Percentiles rank a stretch among this genome's conserved stretches.
These are phyloP conservation scores for Drosophila lacertosa DNA, from an alignment of 1,140 invertebrate genomes.

Conservation along the genomic window DNA sequence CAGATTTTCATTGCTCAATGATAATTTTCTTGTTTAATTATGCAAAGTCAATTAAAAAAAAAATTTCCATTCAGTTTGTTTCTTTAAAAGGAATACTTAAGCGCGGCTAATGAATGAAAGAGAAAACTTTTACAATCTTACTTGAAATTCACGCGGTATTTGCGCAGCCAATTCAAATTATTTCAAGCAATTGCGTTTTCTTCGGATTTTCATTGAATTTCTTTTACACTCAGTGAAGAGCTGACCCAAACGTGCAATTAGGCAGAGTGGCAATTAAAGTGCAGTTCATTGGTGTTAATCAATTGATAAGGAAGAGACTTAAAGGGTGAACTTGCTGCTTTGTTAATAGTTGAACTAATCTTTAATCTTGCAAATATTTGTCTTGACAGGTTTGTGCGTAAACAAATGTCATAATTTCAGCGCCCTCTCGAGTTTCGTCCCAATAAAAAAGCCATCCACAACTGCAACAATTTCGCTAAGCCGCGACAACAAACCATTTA, in stretches of 20 bases:
- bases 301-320: conserved; percentile 23
- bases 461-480: conserved; percentile 67
- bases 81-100: conserved; percentile 30
- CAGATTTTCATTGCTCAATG: conserved; percentile 32
- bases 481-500: conserved; percentile 54
- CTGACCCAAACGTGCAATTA: conserved; percentile 53
- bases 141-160: conserved; percentile 55
- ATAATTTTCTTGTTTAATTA: conserved; percentile 72
- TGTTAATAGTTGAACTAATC: conserved; percentile 38
- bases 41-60: conserved; percentile 77
- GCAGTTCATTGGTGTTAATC: conserved; percentile 27
- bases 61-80: conserved; percentile 53
- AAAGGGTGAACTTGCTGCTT: background rate
- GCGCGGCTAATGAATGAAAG: conserved; percentile 24
- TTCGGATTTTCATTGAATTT: conserved; percentile 31
- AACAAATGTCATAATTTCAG: conserved; percentile 64
- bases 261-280: conserved; percentile 55
- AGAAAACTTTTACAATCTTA: conserved; percentile 48
- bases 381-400: conserved; percentile 12
- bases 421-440: conserved; percentile 7
- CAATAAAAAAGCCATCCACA: conserved; percentile 71
- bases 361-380: conserved; percentile 22
- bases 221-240: conserved; percentile 7
- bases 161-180: conserved; percentile 75
- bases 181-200: conserved; percentile 70